Evolutionary conservation across 2,888 invertebrate species (phyloP), one percentile per base, ranked within the genome.

Genomic region (Folsomia candida): DNA sequence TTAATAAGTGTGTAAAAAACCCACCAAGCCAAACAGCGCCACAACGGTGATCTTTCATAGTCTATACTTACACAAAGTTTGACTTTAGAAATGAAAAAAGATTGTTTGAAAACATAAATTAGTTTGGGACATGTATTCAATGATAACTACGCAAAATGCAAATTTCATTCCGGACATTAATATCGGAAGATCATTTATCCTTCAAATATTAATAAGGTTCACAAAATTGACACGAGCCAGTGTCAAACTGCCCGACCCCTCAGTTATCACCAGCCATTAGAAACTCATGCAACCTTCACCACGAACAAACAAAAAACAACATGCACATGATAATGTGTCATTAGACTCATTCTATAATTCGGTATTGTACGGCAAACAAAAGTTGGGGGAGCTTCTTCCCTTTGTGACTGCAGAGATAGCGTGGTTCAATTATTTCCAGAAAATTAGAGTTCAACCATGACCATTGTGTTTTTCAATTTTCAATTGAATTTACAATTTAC

Each of bases 381-480:
- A n/a, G n/a, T n/a, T n/a, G n/a, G 9, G 47, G 47, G 47, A 47
- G 47, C 18, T 18, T 18, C 47, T 47, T 47, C 47, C 47, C 18
- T 11, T 47, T 18, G 18, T 11, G 9, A 47, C 9, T 18, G 9
- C 9, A 47, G 9, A 47, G 47, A 47, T 47, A 47, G 18, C 47
- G 47, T n/a, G 57, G 29, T 28, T 51, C 54, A 73, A 70, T 73
- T 73, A 73, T 73, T 73, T 70, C 73, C 73, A 69, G 63, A 73
- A 73, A 73, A 73, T 73, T 73, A 73, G 64, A 73, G 67, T 67
- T 51, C 61, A 68, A 68, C 73, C 73, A 70, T 73, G 68, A 73
- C 70, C 73, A 28, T 59, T 37, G 25, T 54, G 60, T 65, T 25
- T 69, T 51, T 27, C 51, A 28, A 59, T 59, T 57, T n/a, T 47